phyloP scores from a whole-genome alignment of 2,113 vertebrate genomes.

The Xenotilapia caudafasciata region DNA sequence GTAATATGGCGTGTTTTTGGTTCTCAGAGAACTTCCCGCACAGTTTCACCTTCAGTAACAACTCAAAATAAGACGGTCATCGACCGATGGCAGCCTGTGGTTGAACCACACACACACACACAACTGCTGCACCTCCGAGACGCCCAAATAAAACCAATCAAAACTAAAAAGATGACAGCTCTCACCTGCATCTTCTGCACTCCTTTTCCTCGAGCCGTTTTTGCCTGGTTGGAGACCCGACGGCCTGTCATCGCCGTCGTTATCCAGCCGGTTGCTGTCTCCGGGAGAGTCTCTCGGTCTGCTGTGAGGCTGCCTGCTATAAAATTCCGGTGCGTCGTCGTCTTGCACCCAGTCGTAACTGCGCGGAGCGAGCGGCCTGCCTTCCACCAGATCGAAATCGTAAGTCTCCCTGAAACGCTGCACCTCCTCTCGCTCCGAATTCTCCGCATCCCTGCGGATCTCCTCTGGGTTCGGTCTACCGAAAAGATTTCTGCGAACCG shows the following conservation, averaged over 20 bases:
- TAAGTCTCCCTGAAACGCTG: conserved; percentile 72
- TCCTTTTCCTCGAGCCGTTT: conserved; percentile 72
- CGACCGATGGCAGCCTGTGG: neutral
- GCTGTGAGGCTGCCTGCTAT: conserved; percentile 73
- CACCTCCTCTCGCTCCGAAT: conserved; percentile 64
- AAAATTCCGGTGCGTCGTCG: conserved; percentile 82
- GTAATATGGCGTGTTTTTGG: neutral
- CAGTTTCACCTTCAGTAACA: neutral
- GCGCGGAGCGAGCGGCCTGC: conserved; percentile 76
- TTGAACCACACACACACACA: neutral
- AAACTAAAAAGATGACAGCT: neutral
- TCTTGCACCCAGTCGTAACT: conserved; percentile 81
- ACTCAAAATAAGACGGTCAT: neutral
- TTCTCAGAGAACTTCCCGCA: neutral
- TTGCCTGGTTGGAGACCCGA: neutral
- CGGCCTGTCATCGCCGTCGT: neutral
- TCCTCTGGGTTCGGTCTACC: conserved; percentile 79
- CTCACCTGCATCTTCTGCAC: conserved; percentile 58
- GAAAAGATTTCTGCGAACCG: conserved; percentile 86
- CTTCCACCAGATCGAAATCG: conserved; percentile 81
- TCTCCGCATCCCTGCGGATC: conserved; percentile 66
- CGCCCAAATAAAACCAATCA: neutral
- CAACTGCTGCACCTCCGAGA: neutral
- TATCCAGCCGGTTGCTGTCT: conserved; percentile 42
- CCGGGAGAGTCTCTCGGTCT: conserved; percentile 63